These are phyloP conservation scores for Eupristina koningsbergeri DNA, from an alignment of 1,140 invertebrate genomes.

Conservation along the genomic window DNA sequence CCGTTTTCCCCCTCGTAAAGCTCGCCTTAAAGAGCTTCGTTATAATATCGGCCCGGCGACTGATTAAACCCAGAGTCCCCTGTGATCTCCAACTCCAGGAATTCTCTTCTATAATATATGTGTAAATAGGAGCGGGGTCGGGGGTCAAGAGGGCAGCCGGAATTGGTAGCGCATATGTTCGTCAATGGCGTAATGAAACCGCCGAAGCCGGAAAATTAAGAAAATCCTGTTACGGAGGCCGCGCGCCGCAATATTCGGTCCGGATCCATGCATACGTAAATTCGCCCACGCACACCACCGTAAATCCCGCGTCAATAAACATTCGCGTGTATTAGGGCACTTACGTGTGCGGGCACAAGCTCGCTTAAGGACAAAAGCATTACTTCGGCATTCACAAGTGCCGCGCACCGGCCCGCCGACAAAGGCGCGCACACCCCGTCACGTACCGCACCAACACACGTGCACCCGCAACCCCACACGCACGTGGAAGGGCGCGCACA, in stretches of 20 bases:
- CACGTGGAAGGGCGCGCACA: background rate
- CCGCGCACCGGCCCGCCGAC: too few species aligned
- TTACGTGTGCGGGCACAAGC: background rate
- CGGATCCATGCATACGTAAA: background rate
- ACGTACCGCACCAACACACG: background rate
- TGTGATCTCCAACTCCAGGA: background rate
- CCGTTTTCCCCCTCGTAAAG: background rate
- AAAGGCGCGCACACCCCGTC: background rate
- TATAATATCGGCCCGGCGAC: background rate
- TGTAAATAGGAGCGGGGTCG: background rate
- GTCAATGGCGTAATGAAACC: constrained; percentile 11
- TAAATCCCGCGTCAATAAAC: background rate
- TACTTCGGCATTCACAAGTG: background rate
- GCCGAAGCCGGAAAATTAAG: background rate
- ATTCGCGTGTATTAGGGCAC: constrained; percentile 1
- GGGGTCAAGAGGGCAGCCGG: background rate
- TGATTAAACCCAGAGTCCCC: constrained; percentile 8
- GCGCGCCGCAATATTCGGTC: background rate
- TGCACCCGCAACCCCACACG: too few species aligned
- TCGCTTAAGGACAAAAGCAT: constrained; percentile 1
- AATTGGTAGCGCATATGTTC: background rate
- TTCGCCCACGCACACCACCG: background rate
- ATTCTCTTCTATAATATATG: background rate
- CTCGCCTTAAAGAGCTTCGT: background rate
- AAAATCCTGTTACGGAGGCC: constrained; percentile 3